Percentiles rank a stretch among this genome's conserved stretches.
Conservation (phyloP, 2,113 vertebrate species). For the Herpetotheres cachinnans region DNA sequence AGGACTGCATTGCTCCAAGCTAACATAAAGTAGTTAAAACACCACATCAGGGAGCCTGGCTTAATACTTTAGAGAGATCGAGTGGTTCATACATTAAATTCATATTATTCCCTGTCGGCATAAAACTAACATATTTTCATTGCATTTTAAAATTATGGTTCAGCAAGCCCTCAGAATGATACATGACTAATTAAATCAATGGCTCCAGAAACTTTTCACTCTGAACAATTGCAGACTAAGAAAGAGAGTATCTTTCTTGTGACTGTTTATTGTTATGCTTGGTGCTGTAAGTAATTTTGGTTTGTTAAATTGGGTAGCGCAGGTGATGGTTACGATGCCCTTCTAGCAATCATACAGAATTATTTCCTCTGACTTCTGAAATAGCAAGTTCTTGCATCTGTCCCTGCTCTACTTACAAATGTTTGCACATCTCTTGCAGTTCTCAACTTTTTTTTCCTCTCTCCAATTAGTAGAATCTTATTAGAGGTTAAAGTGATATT, state of each 20-base stretch:
- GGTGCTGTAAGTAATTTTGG: slow-evolving; percentile 24
- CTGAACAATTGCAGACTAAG: background rate
- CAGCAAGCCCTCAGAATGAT: background rate
- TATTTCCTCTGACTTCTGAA: background rate
- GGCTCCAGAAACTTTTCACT: background rate
- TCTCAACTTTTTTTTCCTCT: background rate
- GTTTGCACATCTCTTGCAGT: background rate
- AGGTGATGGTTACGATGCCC: background rate
- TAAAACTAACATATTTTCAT: background rate
- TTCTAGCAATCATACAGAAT: background rate
- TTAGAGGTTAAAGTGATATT: background rate
- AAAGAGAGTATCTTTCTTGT: slow-evolving; percentile 82
- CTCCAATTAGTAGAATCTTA: background rate
- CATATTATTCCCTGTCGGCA: background rate
- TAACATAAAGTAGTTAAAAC: background rate
- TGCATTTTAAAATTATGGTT: background rate
- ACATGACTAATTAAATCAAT: background rate
- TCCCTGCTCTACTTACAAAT: background rate
- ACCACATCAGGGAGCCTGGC: background rate
- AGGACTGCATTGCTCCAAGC: background rate
- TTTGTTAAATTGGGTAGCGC: background rate
- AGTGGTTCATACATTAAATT: background rate
- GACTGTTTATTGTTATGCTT: slow-evolving; percentile 79
- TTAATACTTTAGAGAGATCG: background rate
- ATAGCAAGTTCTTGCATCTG: background rate